Evolutionary conservation across 2,113 vertebrate genomes (phyloP), one percentile per base, ranked within the genome.

Genomic region (Manacus vitellinus): DNA sequence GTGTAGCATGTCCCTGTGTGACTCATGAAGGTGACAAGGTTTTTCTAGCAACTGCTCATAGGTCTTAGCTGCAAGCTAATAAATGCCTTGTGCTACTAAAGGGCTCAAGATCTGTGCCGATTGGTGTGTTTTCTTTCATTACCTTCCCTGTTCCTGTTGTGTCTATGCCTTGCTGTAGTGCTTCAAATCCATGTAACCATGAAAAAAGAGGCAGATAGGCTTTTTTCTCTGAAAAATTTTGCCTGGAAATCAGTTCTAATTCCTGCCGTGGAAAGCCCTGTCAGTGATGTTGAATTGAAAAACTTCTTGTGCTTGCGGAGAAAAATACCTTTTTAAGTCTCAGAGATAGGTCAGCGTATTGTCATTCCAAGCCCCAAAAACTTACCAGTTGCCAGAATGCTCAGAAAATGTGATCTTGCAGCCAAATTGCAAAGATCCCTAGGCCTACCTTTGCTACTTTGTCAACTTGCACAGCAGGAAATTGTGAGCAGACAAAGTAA

Each of bases 1-100:
- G 41, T 77, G 47, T 12, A 84, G 49, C 68, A 27, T 59, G 73
- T 63, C 55, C 73, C 66, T 63, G 62, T 62, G 62, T 91, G 75
- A 91, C 73, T 91, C 79, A 31, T 58, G 66, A 73, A 33, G 67
- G 46, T 78, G 83, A 95, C 81, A 80, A 65, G 67, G 44, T 52
- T 88, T 77, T 92, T 92, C 79, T 95, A 88, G 61, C 92, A 81
- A 62, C 73, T 94, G 44, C 92, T 65, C 51, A 43, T 27, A 81
- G 68, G 74, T 94, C 44, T 68, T 52, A 89, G 77, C 85, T 95
- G 85, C 39, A 66, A 91, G 54, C 23, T 85, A 89, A 66, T 55
- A 75, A 63, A 81, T 85, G 79, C 56, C 49, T 73, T 37, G 61
- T 63, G 46, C 52, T 84, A 41, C 55, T 77, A 33, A 73, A 31